These are phyloP conservation scores for Chaenogobius annularis DNA, from an alignment of 2,113 vertebrate species.

Conservation along the genomic window DNA sequence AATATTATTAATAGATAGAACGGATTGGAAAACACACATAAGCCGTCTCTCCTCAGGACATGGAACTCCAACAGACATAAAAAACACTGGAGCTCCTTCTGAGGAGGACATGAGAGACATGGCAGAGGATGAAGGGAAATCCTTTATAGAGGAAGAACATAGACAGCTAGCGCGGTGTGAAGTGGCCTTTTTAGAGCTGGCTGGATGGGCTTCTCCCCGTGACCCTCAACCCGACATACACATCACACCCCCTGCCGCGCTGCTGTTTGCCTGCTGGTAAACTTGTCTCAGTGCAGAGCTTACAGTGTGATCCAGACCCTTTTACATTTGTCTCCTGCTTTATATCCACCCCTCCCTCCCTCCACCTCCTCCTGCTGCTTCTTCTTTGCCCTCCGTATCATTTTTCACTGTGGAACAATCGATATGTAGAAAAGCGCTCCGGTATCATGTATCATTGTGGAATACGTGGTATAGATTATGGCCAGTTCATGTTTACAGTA, in stretches of 20 bases:
- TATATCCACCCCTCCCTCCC: conserved; percentile 39
- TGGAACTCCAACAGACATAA: conserved; percentile 75
- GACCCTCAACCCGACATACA: conserved; percentile 55
- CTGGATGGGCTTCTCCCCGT: conserved; percentile 68
- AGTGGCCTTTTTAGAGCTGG: conserved; percentile 72
- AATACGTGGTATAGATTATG: conserved; percentile 73
- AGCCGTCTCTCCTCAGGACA: conserved; percentile 76
- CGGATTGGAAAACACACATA: conserved; percentile 64
- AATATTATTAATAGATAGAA: conserved; percentile 75
- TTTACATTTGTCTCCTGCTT: conserved; percentile 73
- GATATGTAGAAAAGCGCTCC: conserved; percentile 70
- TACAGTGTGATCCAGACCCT: conserved; percentile 69
- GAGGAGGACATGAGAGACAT: conserved; percentile 78
- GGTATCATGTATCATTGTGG: conserved; percentile 68
- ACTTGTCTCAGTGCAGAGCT: conserved; percentile 59
- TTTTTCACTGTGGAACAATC: conserved; percentile 72
- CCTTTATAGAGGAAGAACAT: conserved; percentile 68
- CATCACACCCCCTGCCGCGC: conserved; percentile 43
- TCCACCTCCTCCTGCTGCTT: conserved; percentile 43
- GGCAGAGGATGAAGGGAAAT: conserved; percentile 80
- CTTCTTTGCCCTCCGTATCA: conserved; percentile 65
- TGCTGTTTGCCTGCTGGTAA: conserved; percentile 71
- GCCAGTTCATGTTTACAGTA: conserved; percentile 71
- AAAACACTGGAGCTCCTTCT: conserved; percentile 67
- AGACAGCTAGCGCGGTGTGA: conserved; percentile 61